These are phyloP conservation scores for Andrena camellia DNA, from an alignment of 2,888 invertebrate genomes.

Conservation along the genomic window DNA sequence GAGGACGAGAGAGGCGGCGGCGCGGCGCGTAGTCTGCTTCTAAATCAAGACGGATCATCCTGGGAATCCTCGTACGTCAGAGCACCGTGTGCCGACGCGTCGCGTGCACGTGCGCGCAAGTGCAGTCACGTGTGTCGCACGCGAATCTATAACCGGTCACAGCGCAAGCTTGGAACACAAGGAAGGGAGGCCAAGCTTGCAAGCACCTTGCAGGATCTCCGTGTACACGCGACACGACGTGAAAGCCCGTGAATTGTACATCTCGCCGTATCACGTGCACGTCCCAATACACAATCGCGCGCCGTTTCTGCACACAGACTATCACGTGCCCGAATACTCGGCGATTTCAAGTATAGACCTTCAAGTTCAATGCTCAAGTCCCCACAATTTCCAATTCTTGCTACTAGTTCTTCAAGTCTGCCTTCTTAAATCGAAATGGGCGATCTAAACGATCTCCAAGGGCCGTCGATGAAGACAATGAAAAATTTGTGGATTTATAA, in stretches of 20 bases:
- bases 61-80: conserved; percentile 58
- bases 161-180: not conserved
- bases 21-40: conserved; percentile 40
- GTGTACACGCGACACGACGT: conserved; percentile 18
- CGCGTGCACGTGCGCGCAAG: conserved; percentile 48
- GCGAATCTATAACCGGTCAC: conserved; percentile 48
- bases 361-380: too few relatives aligned
- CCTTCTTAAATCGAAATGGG: too few relatives aligned
- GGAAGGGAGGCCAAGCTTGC: not conserved
- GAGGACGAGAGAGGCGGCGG: conserved; percentile 5
- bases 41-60: conserved; percentile 62
- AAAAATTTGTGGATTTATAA: too few relatives aligned
- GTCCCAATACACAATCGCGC: conserved; percentile 25
- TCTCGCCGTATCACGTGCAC: conserved; percentile 41
- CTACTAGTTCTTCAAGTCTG: too few relatives aligned
- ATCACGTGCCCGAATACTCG: not conserved
- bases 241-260: conserved; percentile 32
- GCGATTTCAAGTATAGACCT: not conserved
- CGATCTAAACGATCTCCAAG: too few relatives aligned
- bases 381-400: too few relatives aligned
- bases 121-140: conserved; percentile 44
- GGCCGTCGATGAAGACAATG: too few relatives aligned
- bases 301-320: not conserved
- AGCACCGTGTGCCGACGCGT: conserved; percentile 25
- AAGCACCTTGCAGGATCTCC: conserved; percentile 22